Evolutionary conservation across 2,113 vertebrate genomes (phyloP), one percentile per base, ranked within the genome.

Genomic region (Nothocercus julius): DNA sequence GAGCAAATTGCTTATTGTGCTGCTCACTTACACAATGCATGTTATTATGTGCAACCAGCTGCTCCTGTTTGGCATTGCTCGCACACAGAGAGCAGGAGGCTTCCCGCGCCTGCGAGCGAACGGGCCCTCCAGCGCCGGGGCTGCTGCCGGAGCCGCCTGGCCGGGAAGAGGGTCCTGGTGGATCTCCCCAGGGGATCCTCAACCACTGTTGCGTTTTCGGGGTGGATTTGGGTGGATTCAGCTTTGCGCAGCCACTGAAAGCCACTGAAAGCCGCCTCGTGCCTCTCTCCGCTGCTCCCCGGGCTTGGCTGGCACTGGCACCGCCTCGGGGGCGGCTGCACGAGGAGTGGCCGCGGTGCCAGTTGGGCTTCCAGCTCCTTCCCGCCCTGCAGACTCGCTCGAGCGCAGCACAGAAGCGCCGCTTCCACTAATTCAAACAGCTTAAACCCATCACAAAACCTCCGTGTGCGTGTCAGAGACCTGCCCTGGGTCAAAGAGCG

Each of bases 31-130:
- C 95, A 96, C 80, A 94, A 95, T 94, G 95, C 88, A 40, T 89
- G 95, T 97, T 96, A 95, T 97, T 97, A 97, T 96, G 91, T 89
- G 92, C 94, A 95, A 92, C 92, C 96, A 97, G 96, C 97, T 97
- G 97, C 96, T 96, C 91, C 91, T 81, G 66, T 85, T 95, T 95
- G 96, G 96, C 95, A 95, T 70, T 56, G 91, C 94, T 94, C 28
- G 11, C 79, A 42, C 92, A 92, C 74, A 90, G 11, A 17, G 93
- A 92, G 76, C 92, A 87, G 88, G 92, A 97, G 95, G 95, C 92
- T 96, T 76, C 27, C 73, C 92, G 86, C 1, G 2, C 84, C 90
- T 94, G 88, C 81, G 86, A 89, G 90, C 91, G 89, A 93, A 20
- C 2, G 24, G 68, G 93, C 81, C 77, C 85, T 82, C 94, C 27